Conservation (phyloP, 1,140 invertebrate species). For the Drosophila bifasciata region DNA sequence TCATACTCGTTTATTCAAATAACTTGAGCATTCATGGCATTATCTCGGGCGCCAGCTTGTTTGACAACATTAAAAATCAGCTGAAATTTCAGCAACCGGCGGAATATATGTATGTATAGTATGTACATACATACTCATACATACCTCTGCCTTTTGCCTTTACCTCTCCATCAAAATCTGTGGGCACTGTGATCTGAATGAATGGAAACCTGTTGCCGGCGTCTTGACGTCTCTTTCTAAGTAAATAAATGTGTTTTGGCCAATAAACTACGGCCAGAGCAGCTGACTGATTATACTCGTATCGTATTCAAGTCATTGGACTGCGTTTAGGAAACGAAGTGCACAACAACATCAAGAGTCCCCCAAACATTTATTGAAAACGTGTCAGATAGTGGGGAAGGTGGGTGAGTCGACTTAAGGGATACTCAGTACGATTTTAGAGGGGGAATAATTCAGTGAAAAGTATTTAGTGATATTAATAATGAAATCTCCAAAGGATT, state of each 20-base stretch:
- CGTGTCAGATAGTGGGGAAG: slow-evolving; percentile 12
- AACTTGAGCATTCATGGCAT: slow-evolving; percentile 8
- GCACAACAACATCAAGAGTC: slow-evolving; percentile 38
- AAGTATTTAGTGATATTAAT: not conserved
- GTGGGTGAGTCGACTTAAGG: not conserved
- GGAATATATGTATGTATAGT: too few species aligned
- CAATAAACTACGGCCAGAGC: slow-evolving; percentile 22
- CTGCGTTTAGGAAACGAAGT: slow-evolving; percentile 54
- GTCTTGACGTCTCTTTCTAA: slow-evolving; percentile 33
- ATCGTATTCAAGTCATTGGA: slow-evolving; percentile 49
- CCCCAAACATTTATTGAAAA: slow-evolving; percentile 37
- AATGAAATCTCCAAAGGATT: too few species aligned
- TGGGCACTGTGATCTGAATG: slow-evolving; percentile 8
- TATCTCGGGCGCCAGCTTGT: slow-evolving; percentile 11
- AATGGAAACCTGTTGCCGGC: slow-evolving; percentile 53
- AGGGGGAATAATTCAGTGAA: not conserved
- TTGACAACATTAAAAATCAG: slow-evolving; percentile 49
- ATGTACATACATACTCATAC: too few species aligned
- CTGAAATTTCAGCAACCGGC: slow-evolving; percentile 19
- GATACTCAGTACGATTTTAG: slow-evolving; percentile 4
- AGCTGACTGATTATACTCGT: slow-evolving; percentile 35
- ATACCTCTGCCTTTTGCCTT: too few species aligned
- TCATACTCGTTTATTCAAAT: slow-evolving; percentile 1
- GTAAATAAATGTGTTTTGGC: slow-evolving; percentile 33
- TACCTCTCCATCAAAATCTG: slow-evolving; percentile 1